Base-by-base conservation (phyloP, 1,140 invertebrate species). In the Venturia canescens region DNA sequence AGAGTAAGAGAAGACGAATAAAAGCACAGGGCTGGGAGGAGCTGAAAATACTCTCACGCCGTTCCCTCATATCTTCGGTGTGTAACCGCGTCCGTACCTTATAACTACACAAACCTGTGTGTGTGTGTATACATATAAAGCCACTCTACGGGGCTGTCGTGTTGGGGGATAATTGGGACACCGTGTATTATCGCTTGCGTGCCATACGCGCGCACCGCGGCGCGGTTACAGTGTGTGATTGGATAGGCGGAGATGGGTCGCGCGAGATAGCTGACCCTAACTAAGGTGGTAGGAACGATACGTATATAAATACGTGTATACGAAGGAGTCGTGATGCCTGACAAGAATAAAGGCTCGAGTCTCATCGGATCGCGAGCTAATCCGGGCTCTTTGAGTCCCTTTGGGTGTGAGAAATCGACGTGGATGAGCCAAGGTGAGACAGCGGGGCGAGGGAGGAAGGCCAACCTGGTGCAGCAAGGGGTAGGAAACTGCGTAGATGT, bases 181-280 rank as follows among this genome's bases (percentile, higher is more conserved):
- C 85, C 84, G 85, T 88, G 87, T 88, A 88, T 88, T 88, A 89
- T 88, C 85, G 87, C 80, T 86, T 88, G 86, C 87, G 87, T 89
- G 87, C 86, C 84, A 87, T 88, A 88, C 80, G 84, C 86, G 87
- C 86, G 83, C 71, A 57, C 38, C 70, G 70, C 70, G 86, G 84
- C 70, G 70, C 70, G 86, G 84, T 86, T 85, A 84, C 85, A 81
- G 89, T 90, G 88, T 91, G 90, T 91, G 90, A 92, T 92, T 92
- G 90, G 90, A 91, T 91, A 91, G 90, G 89, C 90, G 90, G 90
- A 91, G 90, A 91, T 92, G 90, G 90, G 90, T 91, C 91, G 91
- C 90, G 86, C 88, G 86, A 91, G 90, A 92, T 92, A 92, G 89
- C 89, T 91, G 90, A 92, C 90, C 90, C 90, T 90, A 89, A 89